Conservation (phyloP, 2,797 vertebrate genomes). For the Merluccius polli region DNA sequence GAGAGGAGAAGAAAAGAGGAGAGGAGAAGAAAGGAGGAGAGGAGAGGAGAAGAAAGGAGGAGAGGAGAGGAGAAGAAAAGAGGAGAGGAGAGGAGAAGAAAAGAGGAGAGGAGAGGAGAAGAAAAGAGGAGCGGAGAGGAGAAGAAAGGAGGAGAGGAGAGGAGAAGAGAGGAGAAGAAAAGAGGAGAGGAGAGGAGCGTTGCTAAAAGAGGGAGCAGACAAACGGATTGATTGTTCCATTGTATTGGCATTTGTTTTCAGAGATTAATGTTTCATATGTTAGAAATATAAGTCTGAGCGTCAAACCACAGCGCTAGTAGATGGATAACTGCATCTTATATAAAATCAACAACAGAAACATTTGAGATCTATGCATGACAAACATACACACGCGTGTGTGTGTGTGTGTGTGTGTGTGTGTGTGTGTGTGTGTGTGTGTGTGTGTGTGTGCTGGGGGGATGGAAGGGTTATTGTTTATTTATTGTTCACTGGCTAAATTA, state of each 20-base stretch:
- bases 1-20: slow-evolving; percentile 2
- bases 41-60: slow-evolving; percentile 1
- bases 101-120: slow-evolving; percentile 9
- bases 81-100: neutral
- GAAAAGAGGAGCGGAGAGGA: slow-evolving; percentile 1
- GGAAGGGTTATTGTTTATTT: neutral
- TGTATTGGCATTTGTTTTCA: neutral
- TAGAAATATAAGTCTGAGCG: too few species aligned
- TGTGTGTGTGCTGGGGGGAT: neutral
- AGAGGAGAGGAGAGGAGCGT: neutral
- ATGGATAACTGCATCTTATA: neutral
- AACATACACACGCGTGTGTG: neutral
- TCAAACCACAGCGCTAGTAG: too few species aligned
- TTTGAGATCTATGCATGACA: neutral
- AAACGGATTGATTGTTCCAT: neutral
- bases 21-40: neutral
- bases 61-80: neutral
- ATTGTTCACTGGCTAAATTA: too few species aligned
- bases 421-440: neutral
- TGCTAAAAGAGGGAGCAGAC: slow-evolving; percentile 14
- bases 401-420: neutral
- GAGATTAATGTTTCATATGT: neutral
- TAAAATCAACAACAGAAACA: neutral
- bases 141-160: neutral
- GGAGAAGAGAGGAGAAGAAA: slow-evolving; percentile 5